Base-by-base conservation (phyloP, 2,113 vertebrate species). In the Vidua macroura region DNA sequence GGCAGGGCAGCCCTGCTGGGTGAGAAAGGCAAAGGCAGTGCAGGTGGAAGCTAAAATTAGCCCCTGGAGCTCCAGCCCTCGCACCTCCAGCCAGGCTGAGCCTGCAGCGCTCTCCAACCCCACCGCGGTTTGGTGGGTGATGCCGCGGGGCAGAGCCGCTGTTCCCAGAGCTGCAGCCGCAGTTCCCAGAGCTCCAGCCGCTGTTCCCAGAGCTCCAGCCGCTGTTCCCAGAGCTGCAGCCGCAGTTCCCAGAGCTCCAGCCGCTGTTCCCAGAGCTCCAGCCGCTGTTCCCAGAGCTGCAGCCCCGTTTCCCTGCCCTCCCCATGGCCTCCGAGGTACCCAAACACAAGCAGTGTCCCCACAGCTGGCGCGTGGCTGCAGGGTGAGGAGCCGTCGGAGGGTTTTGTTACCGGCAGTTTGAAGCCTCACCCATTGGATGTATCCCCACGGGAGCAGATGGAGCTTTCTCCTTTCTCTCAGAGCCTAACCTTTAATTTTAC, bases 401-500 rank as follows among this genome's bases (percentile, higher is more conserved):
- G 21, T 3, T 72, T 52, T 49, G 74, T 25, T 33, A 3, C 9
- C 0, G 0, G 62, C 53, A 3, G 3, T 17, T 43, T 13, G 83
- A n/a, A 75, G 79, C 85, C 68, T 92, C 79, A 70, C 75, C 80
- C 85, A 0, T 6, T 25, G 62, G 84, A 41, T 1, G 7, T 11
- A 25, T 30, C 53, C 87, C 52, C 80, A 17, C 0, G 17, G 93
- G 73, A 90, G n/a, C 44, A 76, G 83, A 90, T 15, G 49, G 74
- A 82, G 56, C 60, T 56, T 56, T 67, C 89, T 69, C 55, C 72
- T 49, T 63, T 46, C 78, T 81, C 74, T 72, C 62, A 7, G 59
- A 92, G 73, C 83, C 83, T 37, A 93, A 88, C 88, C 88, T 95
- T 96, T 95, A 48, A 78, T 95, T 96, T 93, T 92, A 88, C 92